Conservation (phyloP, 2,888 invertebrate genomes). For the Branchipolynoe longqiensis region DNA sequence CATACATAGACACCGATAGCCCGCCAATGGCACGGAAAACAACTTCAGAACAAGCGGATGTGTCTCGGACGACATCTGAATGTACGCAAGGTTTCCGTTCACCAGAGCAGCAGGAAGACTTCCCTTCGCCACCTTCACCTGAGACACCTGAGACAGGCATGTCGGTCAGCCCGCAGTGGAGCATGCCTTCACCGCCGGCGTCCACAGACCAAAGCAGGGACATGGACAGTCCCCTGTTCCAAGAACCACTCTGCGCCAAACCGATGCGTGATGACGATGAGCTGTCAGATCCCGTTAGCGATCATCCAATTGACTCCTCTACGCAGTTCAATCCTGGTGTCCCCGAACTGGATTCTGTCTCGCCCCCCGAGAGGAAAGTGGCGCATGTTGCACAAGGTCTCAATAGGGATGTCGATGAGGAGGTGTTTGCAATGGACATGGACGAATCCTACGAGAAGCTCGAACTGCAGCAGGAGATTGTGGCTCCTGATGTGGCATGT, state of each 20-base stretch:
- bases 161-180: constrained; percentile 24
- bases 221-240: not conserved
- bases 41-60: not conserved
- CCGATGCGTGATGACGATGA: not conserved
- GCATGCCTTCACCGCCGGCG: not conserved
- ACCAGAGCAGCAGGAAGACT: not conserved
- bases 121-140: not conserved
- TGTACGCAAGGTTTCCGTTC: not conserved
- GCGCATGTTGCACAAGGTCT: not conserved
- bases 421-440: constrained; percentile 53
- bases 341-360: not conserved
- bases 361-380: not conserved
- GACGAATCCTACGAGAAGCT: constrained; percentile 37
- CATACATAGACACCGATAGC: constrained; percentile 36
- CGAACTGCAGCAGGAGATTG: too few species aligned
- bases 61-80: not conserved
- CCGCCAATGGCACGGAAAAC: constrained; percentile 21
- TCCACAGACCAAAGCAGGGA: not conserved
- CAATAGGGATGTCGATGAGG: constrained; percentile 8
- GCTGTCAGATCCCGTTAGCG: not conserved
- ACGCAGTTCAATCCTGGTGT: not conserved
- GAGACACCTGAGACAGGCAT: not conserved
- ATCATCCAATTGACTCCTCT: not conserved
- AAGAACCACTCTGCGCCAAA: not conserved
- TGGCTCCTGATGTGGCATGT: too few species aligned